Evolutionary conservation across 1,140 invertebrate species (phyloP), one percentile per base, ranked within the genome.

Genomic region (Lineus longissimus): DNA sequence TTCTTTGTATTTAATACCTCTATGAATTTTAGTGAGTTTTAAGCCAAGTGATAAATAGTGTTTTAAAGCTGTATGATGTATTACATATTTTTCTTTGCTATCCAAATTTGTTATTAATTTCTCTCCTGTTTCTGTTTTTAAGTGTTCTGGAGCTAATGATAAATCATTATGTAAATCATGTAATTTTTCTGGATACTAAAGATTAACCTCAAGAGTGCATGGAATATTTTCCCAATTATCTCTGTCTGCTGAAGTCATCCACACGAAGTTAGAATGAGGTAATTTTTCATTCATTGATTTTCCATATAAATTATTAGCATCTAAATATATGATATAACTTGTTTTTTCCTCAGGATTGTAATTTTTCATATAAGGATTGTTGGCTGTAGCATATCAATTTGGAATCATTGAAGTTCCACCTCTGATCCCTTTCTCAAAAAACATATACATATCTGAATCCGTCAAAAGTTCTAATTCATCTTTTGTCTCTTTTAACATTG

Each of bases 401-500:
- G 43, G 31, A 19, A 61, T 33, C 47, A 67, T 63, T 19, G 58
- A 27, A 15, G 74, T 66, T n/a, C 71, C 68, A 1, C 72, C 67
- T 60, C 69, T 61, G 19, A 65, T 70, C 30, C 59, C 60, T 41
- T 65, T 69, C 51, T 73, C 68, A 25, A 75, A 64, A 31, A 77
- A 69, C 7, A 71, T 31, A 55, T 65, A 45, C 64, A 70, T 70
- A 47, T 73, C 71, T 17, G 59, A 43, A 61, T 75, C 64, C 15
- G 65, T 72, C 11, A 78, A 55, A 25, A 74, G 60, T 59, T 78
- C 66, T 31, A 76, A 47, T 40, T 72, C 51, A 30, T 70, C 43
- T 55, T 59, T 25, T 25, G 67, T 73, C 45, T 65, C 61, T 65
- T 75, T 73, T 41, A 77, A 55, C 15, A 62, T 19, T 0, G 66